These are phyloP conservation scores for Sinocyclocheilus maitianheensis DNA, from an alignment of 2,113 vertebrate genomes.

Conservation along the genomic window DNA sequence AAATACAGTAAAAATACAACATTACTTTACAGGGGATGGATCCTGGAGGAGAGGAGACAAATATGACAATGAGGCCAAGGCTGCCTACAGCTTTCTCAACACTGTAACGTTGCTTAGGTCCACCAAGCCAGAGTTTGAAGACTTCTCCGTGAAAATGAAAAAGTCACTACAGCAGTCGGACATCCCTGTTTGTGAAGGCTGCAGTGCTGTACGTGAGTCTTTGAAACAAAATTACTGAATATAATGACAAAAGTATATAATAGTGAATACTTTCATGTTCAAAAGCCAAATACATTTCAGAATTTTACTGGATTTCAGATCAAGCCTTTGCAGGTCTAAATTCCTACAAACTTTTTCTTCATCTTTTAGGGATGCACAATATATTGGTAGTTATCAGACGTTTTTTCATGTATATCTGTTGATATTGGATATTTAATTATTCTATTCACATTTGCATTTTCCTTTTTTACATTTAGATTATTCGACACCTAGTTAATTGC, in stretches of 20 bases:
- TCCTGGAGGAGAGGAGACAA: constrained; percentile 95
- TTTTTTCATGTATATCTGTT: too few relatives aligned
- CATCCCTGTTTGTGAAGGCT: constrained; percentile 76
- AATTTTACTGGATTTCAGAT: not conserved
- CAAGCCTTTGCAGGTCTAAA: not conserved
- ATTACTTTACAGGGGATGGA: constrained; percentile 83
- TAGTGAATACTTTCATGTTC: not conserved
- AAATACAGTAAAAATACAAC: not conserved
- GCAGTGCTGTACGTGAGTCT: constrained; percentile 86
- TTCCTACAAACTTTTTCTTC: too few relatives aligned
- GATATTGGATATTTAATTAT: too few relatives aligned
- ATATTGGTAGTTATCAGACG: not conserved
- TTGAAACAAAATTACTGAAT: not conserved
- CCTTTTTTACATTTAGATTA: too few relatives aligned
- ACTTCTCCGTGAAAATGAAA: constrained; percentile 92
- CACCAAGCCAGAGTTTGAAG: constrained; percentile 93
- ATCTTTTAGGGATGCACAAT: not conserved
- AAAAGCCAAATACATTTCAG: not conserved
- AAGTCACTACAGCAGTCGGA: constrained; percentile 82
- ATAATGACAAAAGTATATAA: not conserved
- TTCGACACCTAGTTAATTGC: too few relatives aligned
- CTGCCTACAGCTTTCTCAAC: constrained; percentile 89
- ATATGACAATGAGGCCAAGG: constrained; percentile 87
- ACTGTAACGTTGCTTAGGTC: constrained; percentile 92
- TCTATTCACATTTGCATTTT: too few relatives aligned